These are phyloP conservation scores for Crenuchus spilurus DNA, from an alignment of 2,797 vertebrate genomes.

Conservation along the genomic window DNA sequence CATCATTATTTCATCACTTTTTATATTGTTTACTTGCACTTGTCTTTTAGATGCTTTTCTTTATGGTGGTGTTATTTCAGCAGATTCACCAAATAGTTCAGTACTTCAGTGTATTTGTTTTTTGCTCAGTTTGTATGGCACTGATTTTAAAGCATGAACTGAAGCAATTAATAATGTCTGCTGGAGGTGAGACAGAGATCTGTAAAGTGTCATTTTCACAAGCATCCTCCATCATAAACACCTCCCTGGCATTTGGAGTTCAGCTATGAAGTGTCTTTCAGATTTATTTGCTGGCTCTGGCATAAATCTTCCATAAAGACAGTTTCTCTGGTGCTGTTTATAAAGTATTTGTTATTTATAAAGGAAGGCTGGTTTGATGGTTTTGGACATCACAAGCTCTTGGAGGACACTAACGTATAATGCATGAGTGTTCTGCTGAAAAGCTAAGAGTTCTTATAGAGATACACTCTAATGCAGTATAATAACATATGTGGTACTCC, in stretches of 20 bases:
- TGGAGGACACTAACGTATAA: no score
- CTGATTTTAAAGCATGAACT: not conserved
- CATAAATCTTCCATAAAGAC: not conserved
- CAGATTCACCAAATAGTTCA: not conserved
- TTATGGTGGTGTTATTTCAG: no score
- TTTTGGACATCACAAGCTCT: not conserved
- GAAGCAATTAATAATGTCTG: not conserved
- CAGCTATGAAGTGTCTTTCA: not conserved
- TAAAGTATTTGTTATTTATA: not conserved
- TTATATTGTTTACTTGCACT: no score
- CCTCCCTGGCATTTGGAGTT: not conserved
- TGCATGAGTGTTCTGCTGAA: no score
- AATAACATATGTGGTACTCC: no score
- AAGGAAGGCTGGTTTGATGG: no score
- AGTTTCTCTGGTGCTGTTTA: not conserved
- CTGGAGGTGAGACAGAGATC: not conserved
- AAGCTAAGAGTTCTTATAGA: no score
- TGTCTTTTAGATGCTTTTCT: no score
- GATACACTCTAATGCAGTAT: no score
- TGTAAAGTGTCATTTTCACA: conserved; percentile 7
- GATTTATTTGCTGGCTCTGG: not conserved
- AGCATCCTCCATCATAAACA: conserved; percentile 1
- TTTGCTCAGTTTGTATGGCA: not conserved
- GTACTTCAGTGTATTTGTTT: no score
- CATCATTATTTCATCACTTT: no score